Evolutionary conservation across 2,113 vertebrate genomes (phyloP), one percentile per base, ranked within the genome.

Genomic region (Gasterosteus nipponicus): DNA sequence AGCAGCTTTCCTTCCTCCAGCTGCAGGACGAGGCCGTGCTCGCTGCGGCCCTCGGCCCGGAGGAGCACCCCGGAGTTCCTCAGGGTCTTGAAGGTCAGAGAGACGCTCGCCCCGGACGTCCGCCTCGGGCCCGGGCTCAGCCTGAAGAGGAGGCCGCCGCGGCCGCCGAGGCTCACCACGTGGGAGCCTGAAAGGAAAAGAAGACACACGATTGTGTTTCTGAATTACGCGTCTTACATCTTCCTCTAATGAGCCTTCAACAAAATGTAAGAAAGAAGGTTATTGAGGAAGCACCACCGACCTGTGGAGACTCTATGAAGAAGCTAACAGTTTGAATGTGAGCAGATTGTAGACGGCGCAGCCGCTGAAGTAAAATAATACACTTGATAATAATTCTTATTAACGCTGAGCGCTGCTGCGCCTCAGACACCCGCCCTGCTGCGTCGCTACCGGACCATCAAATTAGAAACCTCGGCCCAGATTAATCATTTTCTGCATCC

Each of bases 1-100:
- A 82, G 67, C 2, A 91, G 80, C 38, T 76, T 86, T 31, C 87
- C 90, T 29, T 80, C 77, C 74, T 91, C 26, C 5, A 90, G 10
- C 78, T 83, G 69, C 2, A 91, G 72, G 6, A 53, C 78, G 73
- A 91, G 78, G 70, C 86, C 77, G 77, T 65, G 85, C 33, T 73
- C 75, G 1, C 77, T 71, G 14, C 6, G 64, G 31, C 85, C 85
- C 38, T 73, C 68, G 0, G 85, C 73, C 0, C 85, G 80, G 1
- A 91, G 80, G 5, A 91, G 54, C 4, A 38, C 80, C 73, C 90
- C 90, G 15, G 80, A 86, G 70, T 86, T 90, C 61, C 33, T 87
- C 75, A 86, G 42, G 39, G 85, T 62, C 74, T 91, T 91, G 26
- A 91, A 91, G 3, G 38, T 81, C 42, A 91, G 77, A 7, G 76